Conservation (phyloP, 2,113 vertebrate genomes). For the Callocephalon fimbriatum region DNA sequence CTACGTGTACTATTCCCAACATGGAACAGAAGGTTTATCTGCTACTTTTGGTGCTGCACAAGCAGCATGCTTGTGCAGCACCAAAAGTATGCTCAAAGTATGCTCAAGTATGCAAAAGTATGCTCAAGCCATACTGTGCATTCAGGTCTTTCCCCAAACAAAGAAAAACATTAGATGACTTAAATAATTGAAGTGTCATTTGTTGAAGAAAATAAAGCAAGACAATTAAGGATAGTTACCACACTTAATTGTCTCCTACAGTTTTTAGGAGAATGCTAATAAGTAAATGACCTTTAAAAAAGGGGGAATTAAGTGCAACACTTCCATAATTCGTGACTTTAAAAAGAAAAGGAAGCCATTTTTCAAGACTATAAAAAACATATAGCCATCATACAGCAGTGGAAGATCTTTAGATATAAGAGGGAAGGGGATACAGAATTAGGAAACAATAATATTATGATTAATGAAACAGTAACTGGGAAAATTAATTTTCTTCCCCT, state of each 20-base stretch:
- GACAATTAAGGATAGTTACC: not conserved
- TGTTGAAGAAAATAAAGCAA: not conserved
- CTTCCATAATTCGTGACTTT: not conserved
- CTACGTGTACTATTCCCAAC: not conserved
- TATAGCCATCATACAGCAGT: not conserved
- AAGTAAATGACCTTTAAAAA: not conserved
- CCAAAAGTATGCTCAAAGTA: too few relatives aligned
- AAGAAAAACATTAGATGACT: not conserved
- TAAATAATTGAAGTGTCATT: not conserved
- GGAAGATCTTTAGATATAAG: not conserved
- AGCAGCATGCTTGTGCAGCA: too few relatives aligned
- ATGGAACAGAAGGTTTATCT: not conserved
- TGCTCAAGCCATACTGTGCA: not conserved
- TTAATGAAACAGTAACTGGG: conserved; percentile 27
- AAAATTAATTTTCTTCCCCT: conserved; percentile 41
- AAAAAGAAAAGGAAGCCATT: conserved; percentile 17
- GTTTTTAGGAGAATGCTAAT: not conserved
- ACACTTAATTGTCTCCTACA: not conserved
- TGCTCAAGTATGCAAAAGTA: too few relatives aligned
- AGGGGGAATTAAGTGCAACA: not conserved
- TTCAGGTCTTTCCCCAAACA: not conserved
- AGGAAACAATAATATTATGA: conserved; percentile 54
- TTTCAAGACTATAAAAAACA: not conserved
- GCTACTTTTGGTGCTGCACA: not conserved
- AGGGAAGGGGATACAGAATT: not conserved